Base-by-base conservation (phyloP, 1,140 invertebrate species). In the Acromyrmex heyeri region DNA sequence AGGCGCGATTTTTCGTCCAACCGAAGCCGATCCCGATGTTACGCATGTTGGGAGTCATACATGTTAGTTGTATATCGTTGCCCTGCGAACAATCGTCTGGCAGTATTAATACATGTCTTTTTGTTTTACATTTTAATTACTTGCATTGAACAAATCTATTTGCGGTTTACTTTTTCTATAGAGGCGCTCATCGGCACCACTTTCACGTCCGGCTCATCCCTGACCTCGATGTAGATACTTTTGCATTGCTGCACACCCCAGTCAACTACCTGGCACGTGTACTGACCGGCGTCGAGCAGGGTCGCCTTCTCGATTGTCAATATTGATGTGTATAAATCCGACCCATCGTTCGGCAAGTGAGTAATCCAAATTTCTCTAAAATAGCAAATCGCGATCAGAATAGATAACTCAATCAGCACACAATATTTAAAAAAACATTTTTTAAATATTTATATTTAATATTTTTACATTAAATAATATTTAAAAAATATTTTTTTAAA, bases 101-200 rank as follows among this genome's bases (percentile, higher is more conserved):
- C 8, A 24, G 16, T 44, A 70, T 50, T 38, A 55, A 30, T 55
- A 38, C 24, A n/a, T n/a, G n/a, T 61, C 12, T 73, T 61, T 7
- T 38, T 16, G 16, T 75, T 10, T 38, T 1, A 24, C 38, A 72
- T 72, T 44, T 48, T 10, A 38, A 81, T 57, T 44, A 69, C n/a
- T 14, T 3, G 30, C 5, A 14, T 16, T 18, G n/a, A n/a, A 70
- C n/a, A 14, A 55, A 38, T 27, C 18, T 57, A 48, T 5, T 18
- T 55, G 44, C 14, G 16, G 3, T 62, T 91, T 93, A 97, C 97
- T 96, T 97, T 97, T 88, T 96, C 96, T 59, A 98, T 95, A 16
- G 97, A 98, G 1, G 97, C 95, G 76, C 97, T 97, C 92, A 97
- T 97, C 0, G 97, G 97, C 72, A 97, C 96, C 16, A 98, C 96